phyloP scores from a whole-genome alignment of 1,140 invertebrate species.

The Drosophila funebris region DNA sequence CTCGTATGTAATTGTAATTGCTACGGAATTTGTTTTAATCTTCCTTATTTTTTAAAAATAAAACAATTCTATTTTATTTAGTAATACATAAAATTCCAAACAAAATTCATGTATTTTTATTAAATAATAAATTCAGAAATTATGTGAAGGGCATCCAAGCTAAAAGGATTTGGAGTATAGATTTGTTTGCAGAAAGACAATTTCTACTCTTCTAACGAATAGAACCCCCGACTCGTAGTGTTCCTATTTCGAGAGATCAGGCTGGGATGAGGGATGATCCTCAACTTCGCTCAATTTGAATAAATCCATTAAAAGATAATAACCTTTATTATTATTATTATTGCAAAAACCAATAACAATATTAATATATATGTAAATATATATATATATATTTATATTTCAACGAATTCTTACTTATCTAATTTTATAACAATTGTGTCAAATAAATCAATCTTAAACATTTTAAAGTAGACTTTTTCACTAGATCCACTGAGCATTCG shows the following conservation, averaged over 20 bases:
- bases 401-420: conserved; percentile 85
- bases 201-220: no score
- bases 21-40: conserved; percentile 28
- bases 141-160: no score
- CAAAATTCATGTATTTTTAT: not conserved
- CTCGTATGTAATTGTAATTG: conserved; percentile 38
- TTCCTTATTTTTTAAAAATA: conserved; percentile 34
- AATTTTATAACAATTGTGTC: conserved; percentile 88
- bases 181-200: no score
- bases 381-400: conserved; percentile 3
- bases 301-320: not conserved
- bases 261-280: no score
- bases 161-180: no score
- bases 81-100: conserved; percentile 22
- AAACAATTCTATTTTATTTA: conserved; percentile 43
- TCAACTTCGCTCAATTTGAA: no score
- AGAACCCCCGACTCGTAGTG: no score
- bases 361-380: not conserved
- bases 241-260: no score
- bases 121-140: not conserved
- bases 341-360: conserved; percentile 14
- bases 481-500: conserved; percentile 86
- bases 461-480: conserved; percentile 88
- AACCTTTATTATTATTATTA: not conserved
- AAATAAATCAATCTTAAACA: conserved; percentile 86